Evolutionary conservation across 2,797 vertebrate genomes (phyloP), one percentile per base, ranked within the genome.

Genomic region (Labroides dimidiatus): DNA sequence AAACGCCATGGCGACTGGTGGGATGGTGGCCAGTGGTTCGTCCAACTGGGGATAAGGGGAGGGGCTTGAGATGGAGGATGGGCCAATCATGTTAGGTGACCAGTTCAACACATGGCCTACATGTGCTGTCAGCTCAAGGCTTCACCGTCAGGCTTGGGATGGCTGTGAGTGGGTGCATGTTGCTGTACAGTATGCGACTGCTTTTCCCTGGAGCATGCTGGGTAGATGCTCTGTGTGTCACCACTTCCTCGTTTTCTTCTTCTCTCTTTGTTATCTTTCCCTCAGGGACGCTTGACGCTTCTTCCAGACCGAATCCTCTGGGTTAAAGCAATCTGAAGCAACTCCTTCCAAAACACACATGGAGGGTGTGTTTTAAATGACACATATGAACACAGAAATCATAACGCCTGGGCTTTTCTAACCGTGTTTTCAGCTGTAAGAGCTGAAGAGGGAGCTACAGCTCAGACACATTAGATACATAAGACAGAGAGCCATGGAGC

Each of bases 1-100:
- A 82, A 87, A 81, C 55, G 21, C 84, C 81, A 87, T 87, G 83
- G 84, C 36, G 81, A 90, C 82, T 61, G 72, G 21, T 60, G 81
- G 75, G 55, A 66, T 36, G 45, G 71, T 55, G 58, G 77, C 75
- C 71, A 63, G 77, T 17, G 56, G 67, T 82, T 88, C 84, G 86
- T 52, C 60, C 64, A 69, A 64, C 62, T 55, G 42, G 13, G 21
- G 50, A 49, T 15, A 4, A 50, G 58, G 64, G 82, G 82, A 2
- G 75, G 77, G 58, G 72, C 74, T 60, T 33, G 16, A 49, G 64
- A 62, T 45, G 39, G 36, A 77, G 45, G 59, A 50, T 23, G 37
- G 65, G 68, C 82, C 80, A 87, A 86, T 84, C 50, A 56, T 10
- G 45, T 24, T 1, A 15, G 41, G 42, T 24, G 19, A 47, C 39